Percentiles rank a stretch among this genome's conserved stretches.
Evolutionary conservation across 1,140 invertebrate genomes (phyloP).

Genomic region (Hylaeus volcanicus): DNA sequence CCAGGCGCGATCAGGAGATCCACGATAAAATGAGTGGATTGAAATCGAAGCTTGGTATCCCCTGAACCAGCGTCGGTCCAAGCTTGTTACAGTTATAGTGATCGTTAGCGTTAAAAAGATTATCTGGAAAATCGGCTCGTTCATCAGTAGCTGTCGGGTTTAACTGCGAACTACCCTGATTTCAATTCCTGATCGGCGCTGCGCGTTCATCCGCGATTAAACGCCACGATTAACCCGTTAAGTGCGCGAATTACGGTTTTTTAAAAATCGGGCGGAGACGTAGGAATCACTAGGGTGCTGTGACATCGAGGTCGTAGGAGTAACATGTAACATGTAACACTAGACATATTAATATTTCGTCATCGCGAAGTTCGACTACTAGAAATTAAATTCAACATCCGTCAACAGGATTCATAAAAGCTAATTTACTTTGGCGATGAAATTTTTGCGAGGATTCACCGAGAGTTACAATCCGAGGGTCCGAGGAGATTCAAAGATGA

Average conservation of each 20-base stretch:
- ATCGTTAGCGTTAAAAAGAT: constrained; percentile 61
- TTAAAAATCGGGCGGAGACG: no score
- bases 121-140: constrained; percentile 33
- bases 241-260: no score
- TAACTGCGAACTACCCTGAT: constrained; percentile 10
- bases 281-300: no score
- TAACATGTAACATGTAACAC: no score
- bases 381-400: no score
- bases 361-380: no score
- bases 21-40: constrained; percentile 49
- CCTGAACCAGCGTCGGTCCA: constrained; percentile 43
- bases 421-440: background rate
- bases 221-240: constrained; percentile 38
- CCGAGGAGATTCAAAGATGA: background rate
- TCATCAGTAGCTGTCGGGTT: constrained; percentile 40
- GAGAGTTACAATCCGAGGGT: no score
- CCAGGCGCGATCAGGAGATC: background rate
- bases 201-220: constrained; percentile 41
- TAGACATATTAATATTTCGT: no score
- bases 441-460: constrained; percentile 17
- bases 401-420: background rate
- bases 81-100: constrained; percentile 56
- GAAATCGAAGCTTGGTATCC: constrained; percentile 47
- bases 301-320: no score
- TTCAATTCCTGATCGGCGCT: constrained; percentile 3